These are phyloP conservation scores for Linyphia triangularis DNA, from an alignment of 2,888 invertebrate genomes.

Conservation along the genomic window DNA sequence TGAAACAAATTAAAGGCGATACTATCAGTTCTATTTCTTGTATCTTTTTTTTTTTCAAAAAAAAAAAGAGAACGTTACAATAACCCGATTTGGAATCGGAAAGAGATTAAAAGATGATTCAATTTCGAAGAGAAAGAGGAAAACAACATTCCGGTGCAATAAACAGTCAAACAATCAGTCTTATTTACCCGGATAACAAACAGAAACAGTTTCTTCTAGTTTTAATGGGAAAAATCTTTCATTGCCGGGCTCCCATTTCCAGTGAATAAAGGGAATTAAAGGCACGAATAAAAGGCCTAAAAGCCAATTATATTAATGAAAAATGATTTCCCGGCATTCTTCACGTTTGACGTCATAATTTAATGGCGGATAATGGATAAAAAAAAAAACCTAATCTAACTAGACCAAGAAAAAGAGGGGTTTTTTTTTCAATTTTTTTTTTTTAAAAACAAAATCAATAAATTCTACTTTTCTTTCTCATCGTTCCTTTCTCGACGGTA, in stretches of 20 bases:
- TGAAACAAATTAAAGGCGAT: too few relatives aligned
- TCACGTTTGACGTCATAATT: constrained; percentile 38
- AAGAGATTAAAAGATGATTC: constrained; percentile 68
- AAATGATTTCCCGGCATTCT: constrained; percentile 4
- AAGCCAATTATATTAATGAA: constrained; percentile 44
- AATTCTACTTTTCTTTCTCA: neutral
- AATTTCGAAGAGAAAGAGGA: constrained; percentile 27
- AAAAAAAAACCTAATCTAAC: constrained; percentile 36
- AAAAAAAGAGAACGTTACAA: too few relatives aligned
- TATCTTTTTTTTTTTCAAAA: too few relatives aligned
- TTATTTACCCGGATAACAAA: constrained; percentile 6
- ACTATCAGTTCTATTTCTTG: too few relatives aligned
- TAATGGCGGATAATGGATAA: constrained; percentile 36
- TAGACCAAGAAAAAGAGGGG: constrained; percentile 2
- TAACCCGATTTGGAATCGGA: constrained; percentile 34
- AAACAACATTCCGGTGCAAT: constrained; percentile 34
- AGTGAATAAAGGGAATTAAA: constrained; percentile 52
- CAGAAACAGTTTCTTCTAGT: constrained; percentile 7
- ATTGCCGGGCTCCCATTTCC: constrained; percentile 6
- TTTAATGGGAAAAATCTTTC: constrained; percentile 53
- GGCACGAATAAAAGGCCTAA: neutral
- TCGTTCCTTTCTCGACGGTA: neutral
- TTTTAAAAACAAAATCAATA: neutral
- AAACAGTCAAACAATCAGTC: constrained; percentile 51
- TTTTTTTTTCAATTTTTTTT: too few relatives aligned